phyloP scores from a whole-genome alignment of 2,888 invertebrate genomes.

The Ashinkailepas kermadecensis region DNA sequence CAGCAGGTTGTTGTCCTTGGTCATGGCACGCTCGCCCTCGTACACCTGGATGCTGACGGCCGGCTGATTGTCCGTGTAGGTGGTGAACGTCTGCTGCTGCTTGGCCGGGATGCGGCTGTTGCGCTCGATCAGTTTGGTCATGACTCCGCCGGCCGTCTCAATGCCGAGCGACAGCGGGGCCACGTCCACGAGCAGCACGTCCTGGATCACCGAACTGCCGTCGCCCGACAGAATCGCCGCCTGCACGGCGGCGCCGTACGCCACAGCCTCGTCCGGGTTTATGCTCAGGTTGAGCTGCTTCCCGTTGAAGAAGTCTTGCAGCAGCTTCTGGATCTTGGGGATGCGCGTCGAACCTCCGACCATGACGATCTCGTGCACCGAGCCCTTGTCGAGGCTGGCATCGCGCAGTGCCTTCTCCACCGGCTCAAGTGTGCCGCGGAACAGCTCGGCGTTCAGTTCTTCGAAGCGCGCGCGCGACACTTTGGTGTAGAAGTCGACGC shows the following conservation, averaged over 20 bases:
- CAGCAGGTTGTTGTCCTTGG: conserved; percentile 87
- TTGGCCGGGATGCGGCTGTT: conserved; percentile 59
- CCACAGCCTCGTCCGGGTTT: conserved; percentile 60
- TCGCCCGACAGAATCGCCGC: conserved; percentile 49
- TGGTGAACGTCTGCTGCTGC: conserved; percentile 54
- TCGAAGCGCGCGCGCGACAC: conserved; percentile 90
- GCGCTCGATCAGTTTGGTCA: conserved; percentile 58
- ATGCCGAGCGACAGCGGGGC: conserved; percentile 59
- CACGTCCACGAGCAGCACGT: conserved; percentile 57
- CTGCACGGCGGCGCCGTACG: conserved; percentile 59
- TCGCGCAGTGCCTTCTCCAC: conserved; percentile 57
- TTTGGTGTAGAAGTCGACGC: conserved; percentile 91
- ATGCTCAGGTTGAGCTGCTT: conserved; percentile 58
- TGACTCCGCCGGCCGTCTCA: conserved; percentile 62
- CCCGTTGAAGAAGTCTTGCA: conserved; percentile 50
- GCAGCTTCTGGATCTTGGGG: conserved; percentile 56
- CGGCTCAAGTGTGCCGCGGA: conserved; percentile 54
- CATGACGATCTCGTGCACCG: conserved; percentile 52
- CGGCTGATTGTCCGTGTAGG: conserved; percentile 61
- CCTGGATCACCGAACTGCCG: conserved; percentile 51
- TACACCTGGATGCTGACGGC: conserved; percentile 63
- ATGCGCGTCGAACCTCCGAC: conserved; percentile 62
- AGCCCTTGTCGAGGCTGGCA: conserved; percentile 52
- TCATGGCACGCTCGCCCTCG: conserved; percentile 92
- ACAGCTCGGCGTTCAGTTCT: conserved; percentile 55